phyloP scores from a whole-genome alignment of 2,797 vertebrate genomes.

The Chanos chanos region DNA sequence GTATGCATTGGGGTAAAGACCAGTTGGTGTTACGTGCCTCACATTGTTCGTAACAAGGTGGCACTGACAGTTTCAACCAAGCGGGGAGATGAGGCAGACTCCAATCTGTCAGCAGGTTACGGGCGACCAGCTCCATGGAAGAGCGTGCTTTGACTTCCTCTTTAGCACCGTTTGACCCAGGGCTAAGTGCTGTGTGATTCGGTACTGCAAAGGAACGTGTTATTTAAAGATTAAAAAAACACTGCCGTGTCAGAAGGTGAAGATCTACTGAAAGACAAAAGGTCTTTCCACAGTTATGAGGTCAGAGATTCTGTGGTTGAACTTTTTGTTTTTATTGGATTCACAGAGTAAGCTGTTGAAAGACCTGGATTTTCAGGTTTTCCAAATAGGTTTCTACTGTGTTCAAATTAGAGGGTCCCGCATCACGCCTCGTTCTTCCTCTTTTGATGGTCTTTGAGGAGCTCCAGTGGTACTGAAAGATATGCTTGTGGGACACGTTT shows the following conservation, averaged over 20 bases:
- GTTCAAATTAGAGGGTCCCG: not conserved
- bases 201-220: not conserved
- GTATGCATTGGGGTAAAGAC: not conserved
- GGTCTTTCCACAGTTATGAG: slow-evolving; percentile 45
- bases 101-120: not conserved
- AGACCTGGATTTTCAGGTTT: not conserved
- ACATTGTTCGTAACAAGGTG: too few relatives aligned
- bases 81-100: not conserved
- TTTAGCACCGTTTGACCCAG: too few relatives aligned
- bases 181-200: not conserved
- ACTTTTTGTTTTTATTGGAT: too few relatives aligned
- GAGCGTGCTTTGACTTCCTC: not conserved
- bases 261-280: slow-evolving; percentile 30
- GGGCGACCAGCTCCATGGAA: not conserved
- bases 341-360: too few relatives aligned
- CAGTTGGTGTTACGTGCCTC: not conserved
- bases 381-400: too few relatives aligned
- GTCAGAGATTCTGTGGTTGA: slow-evolving; percentile 4
- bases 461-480: too few relatives aligned
- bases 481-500: too few relatives aligned
- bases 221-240: slow-evolving; percentile 23
- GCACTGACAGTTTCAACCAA: not conserved
- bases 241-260: slow-evolving; percentile 8
- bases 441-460: too few relatives aligned
- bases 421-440: too few relatives aligned